phyloP scores from a whole-genome alignment of 2,888 invertebrate genomes.

The Nomada goodeniana region DNA sequence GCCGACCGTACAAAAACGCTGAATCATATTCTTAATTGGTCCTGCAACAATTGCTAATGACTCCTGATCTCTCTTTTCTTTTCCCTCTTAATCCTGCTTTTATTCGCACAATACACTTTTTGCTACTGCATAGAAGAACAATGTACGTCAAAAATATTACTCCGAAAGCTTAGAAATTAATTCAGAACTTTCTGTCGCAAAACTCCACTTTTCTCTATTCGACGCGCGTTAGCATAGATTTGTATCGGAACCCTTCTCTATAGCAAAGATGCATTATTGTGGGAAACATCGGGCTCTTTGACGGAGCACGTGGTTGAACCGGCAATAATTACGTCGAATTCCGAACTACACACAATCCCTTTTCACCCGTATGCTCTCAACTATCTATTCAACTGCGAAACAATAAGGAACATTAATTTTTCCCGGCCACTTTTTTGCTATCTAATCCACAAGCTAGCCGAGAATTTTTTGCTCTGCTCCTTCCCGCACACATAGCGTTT shows the following conservation, averaged over 20 bases:
- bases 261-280: slow-evolving; percentile 17
- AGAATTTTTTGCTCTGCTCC: slow-evolving; percentile 1
- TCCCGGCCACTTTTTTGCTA: slow-evolving; percentile 6
- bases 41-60: too few relatives aligned
- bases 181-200: background rate
- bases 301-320: slow-evolving; percentile 56
- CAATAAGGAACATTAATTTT: slow-evolving; percentile 21
- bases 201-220: background rate
- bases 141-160: too few relatives aligned
- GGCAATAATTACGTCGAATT: slow-evolving; percentile 57
- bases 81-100: too few relatives aligned
- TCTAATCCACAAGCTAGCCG: slow-evolving; percentile 14
- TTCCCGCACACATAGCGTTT: background rate
- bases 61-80: too few relatives aligned
- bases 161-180: background rate
- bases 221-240: too few relatives aligned
- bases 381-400: slow-evolving; percentile 22
- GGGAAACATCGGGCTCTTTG: slow-evolving; percentile 42
- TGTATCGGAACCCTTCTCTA: slow-evolving; percentile 12
- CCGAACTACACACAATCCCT: slow-evolving; percentile 32
- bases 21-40: too few relatives aligned
- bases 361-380: slow-evolving; percentile 16
- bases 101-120: too few relatives aligned
- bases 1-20: too few relatives aligned
- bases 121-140: too few relatives aligned